phyloP scores from a whole-genome alignment of 2,888 invertebrate species.

The Eristalis arbustorum region DNA sequence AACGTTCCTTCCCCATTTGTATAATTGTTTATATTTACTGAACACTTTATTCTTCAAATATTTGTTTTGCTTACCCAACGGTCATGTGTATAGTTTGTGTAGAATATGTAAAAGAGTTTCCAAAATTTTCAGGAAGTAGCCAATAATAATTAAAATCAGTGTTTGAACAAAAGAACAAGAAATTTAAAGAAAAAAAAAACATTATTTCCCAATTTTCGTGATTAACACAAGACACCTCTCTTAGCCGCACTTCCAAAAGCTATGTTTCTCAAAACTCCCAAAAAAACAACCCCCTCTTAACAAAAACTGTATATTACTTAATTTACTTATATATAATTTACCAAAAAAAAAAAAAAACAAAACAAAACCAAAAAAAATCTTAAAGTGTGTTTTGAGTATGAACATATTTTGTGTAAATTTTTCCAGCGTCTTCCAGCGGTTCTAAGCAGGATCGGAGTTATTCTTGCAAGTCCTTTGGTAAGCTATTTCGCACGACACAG shows the following conservation, averaged over 20 bases:
- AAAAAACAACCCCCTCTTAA: conserved; percentile 13
- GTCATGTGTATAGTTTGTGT: neutral
- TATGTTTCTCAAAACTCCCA: conserved; percentile 14
- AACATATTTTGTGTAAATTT: conserved; percentile 81
- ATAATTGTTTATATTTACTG: neutral
- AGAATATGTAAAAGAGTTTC: neutral
- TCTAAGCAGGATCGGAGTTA: conserved; percentile 97
- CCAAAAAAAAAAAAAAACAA: conserved; percentile 63
- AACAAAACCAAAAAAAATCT: conserved; percentile 70
- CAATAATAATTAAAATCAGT: neutral
- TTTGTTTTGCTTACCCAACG: neutral
- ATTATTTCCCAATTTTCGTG: conserved; percentile 79
- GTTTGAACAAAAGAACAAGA: neutral
- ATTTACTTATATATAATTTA: conserved; percentile 38
- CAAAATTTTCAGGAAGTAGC: neutral
- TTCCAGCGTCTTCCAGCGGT: conserved; percentile 97
- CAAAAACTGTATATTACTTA: conserved; percentile 20
- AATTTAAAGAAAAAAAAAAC: conserved; percentile 27
- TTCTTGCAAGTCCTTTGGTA: conserved; percentile 97
- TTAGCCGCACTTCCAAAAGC: conserved; percentile 55
- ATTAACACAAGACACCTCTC: conserved; percentile 70
- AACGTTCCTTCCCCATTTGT: neutral
- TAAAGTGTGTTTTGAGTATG: conserved; percentile 80
- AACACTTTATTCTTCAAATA: neutral
- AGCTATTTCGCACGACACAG: conserved; percentile 82